Percentiles rank a stretch among this genome's conserved stretches.
Conservation (phyloP, 2,888 invertebrate genomes). For the Drosophila phalerata region DNA sequence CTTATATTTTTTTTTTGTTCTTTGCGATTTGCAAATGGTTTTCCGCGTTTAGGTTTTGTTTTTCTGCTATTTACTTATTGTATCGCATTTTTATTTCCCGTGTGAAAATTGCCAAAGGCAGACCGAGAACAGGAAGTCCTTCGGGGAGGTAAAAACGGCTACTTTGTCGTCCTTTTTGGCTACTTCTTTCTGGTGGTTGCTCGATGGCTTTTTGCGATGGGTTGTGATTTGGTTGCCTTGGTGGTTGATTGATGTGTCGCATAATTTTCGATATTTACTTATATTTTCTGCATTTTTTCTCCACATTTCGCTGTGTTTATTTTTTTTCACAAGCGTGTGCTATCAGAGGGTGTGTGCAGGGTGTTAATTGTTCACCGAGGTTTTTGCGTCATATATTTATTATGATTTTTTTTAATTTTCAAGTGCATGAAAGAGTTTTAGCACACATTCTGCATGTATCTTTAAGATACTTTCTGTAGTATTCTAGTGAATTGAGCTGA, state of each 20-base stretch:
- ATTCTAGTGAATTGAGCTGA: slow-evolving; percentile 13
- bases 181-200: slow-evolving; percentile 46
- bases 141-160: slow-evolving; percentile 41
- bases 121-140: slow-evolving; percentile 62
- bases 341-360: background rate
- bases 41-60: slow-evolving; percentile 80
- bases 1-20: slow-evolving; percentile 21
- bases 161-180: slow-evolving; percentile 47
- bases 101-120: slow-evolving; percentile 73
- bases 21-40: slow-evolving; percentile 79
- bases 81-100: slow-evolving; percentile 80
- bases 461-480: background rate
- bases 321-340: background rate
- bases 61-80: slow-evolving; percentile 72
- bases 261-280: slow-evolving; percentile 37
- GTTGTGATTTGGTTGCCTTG: slow-evolving; percentile 74
- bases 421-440: background rate
- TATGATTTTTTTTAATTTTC: background rate
- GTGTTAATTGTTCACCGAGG: background rate
- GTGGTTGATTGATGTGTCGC: slow-evolving; percentile 78
- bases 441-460: background rate
- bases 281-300: slow-evolving; percentile 6
- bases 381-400: background rate
- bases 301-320: background rate
- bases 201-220: slow-evolving; percentile 53